Base-by-base conservation (phyloP, 2,113 vertebrate species). In the Copsychus sechellarum region DNA sequence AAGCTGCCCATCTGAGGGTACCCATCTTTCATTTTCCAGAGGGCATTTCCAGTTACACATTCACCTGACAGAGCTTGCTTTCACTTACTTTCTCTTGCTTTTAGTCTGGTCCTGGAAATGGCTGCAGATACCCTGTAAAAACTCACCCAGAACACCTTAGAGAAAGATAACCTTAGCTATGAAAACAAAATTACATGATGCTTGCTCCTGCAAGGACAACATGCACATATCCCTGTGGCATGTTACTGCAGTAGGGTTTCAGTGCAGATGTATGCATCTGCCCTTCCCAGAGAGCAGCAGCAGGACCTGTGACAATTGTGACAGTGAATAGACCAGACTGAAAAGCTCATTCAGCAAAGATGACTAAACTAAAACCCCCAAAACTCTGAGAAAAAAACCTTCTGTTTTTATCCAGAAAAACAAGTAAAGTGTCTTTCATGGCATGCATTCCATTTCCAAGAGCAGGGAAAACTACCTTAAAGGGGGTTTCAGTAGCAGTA, bases 241-340 rank as follows among this genome's bases (percentile, higher is more conserved):
- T 0, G 0, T 60, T 29, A 29, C 14, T 36, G 48, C 43, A 40
- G 14, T 0, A 45, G 14, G 31, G 26, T 25, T 38, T 20, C n/a
- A 19, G 12, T 2, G 34, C 61, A 71, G 38, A 14, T 31, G 15
- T 25, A 5, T 2, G 14, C 18, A 13, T 22, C 23, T 70, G 48
- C 14, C 61, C 60, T 64, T 53, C 65, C 20, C 28, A 21, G 17
- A 26, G 11, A 3, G 8, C 22, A 85, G 43, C 24, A 93, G 19
- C n/a, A 56, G 31, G 2, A 21, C 19, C 22, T 20, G 1, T 26
- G 33, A 10, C 11, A 43, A 6, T 43, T 60, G 36, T 26, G 48
- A 22, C 62, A 28, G 3, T n/a, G 14, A 88, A 47, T 3, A 65
- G 33, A 83, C 50, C 17, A 42, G 47, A 26, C 25, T 50, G 19